Evolutionary conservation across 2,888 invertebrate genomes (phyloP).

Genomic region (Plagiodera versicolora): DNA sequence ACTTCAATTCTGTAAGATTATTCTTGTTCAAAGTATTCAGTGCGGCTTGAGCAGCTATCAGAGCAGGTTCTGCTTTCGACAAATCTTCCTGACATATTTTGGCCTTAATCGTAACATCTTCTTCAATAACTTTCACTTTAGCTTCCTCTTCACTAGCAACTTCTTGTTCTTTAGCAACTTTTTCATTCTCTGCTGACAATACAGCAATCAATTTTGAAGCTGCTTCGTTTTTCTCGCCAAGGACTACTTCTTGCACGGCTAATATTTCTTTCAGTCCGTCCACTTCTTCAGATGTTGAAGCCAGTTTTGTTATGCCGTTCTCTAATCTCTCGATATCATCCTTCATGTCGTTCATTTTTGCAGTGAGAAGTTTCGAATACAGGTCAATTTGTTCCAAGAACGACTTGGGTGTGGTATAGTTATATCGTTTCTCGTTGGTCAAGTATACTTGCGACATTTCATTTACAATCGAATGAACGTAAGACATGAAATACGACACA

Average conservation of each 20-base stretch:
- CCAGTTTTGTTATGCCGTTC: conserved; percentile 85
- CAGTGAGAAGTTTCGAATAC: conserved; percentile 70
- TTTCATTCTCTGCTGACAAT: conserved; percentile 86
- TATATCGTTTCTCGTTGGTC: conserved; percentile 84
- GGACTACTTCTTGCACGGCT: conserved; percentile 65
- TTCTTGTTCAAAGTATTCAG: conserved; percentile 90
- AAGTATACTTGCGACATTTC: conserved; percentile 79
- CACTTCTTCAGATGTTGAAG: conserved; percentile 82
- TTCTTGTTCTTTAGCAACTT: conserved; percentile 85
- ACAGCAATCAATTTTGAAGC: conserved; percentile 87
- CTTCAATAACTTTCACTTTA: conserved; percentile 87
- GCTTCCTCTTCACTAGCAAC: conserved; percentile 82
- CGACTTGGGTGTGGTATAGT: conserved; percentile 95
- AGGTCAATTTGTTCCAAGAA: conserved; percentile 90
- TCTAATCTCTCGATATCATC: conserved; percentile 79
- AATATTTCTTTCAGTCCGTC: conserved; percentile 79
- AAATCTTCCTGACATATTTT: conserved; percentile 87
- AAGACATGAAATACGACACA: conserved; percentile 87
- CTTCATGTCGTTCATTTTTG: conserved; percentile 69
- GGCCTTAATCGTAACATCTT: conserved; percentile 82
- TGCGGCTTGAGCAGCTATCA: conserved; percentile 87
- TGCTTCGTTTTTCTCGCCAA: conserved; percentile 85
- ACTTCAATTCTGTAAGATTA: conserved; percentile 91
- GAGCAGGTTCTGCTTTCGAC: conserved; percentile 87
- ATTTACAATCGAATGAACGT: conserved; percentile 86